These are phyloP conservation scores for Tauraco hartlaubi DNA, from an alignment of 2,797 vertebrate genomes.

Conservation along the genomic window DNA sequence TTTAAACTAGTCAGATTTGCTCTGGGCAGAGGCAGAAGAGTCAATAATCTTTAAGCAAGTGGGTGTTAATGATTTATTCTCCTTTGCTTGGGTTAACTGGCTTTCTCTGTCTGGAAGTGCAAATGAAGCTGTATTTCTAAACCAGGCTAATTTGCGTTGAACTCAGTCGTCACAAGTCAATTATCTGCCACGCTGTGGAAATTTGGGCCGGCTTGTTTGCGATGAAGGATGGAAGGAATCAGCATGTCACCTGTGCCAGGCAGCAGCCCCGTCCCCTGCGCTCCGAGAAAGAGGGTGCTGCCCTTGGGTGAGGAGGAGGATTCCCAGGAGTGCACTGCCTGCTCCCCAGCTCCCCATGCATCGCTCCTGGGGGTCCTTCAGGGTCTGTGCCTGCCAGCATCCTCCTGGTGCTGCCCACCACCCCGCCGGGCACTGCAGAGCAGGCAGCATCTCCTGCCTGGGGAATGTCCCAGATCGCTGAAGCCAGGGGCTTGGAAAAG, in stretches of 20 bases:
- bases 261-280: background rate
- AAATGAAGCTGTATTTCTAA: background rate
- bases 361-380: rapidly evolving
- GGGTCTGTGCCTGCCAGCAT: background rate
- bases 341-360: rapidly evolving
- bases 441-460: background rate
- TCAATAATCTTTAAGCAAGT: background rate
- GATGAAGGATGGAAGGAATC: background rate
- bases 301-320: background rate
- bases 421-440: rapidly evolving
- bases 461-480: rapidly evolving
- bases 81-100: background rate
- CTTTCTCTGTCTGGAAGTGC: background rate
- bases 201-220: background rate
- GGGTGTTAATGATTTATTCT: background rate
- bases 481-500: background rate
- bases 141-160: background rate
- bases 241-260: background rate
- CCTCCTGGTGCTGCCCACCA: background rate
- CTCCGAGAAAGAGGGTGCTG: background rate
- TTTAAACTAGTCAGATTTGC: background rate
- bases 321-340: background rate
- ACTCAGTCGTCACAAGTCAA: background rate
- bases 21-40: background rate
- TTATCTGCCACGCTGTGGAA: background rate